Evolutionary conservation across 2,113 vertebrate genomes (phyloP).

Genomic region (Chionomys nivalis): DNA sequence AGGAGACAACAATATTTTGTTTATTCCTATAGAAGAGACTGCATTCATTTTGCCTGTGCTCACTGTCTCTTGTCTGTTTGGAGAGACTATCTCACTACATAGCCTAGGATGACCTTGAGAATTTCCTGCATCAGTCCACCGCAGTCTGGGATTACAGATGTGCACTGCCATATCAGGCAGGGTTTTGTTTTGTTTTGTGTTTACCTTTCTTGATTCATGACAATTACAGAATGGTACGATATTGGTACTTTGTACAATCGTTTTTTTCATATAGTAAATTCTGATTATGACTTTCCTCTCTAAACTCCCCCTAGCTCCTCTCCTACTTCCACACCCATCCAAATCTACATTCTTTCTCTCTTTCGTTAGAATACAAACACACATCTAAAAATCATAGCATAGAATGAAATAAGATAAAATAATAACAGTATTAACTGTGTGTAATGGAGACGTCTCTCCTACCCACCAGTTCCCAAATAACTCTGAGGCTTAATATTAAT

Average conservation of each 20-base stretch:
- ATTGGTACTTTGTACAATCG: neutral
- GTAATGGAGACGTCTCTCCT: too few species aligned
- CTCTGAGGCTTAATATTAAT: too few species aligned
- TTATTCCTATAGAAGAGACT: neutral
- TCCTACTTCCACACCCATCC: neutral
- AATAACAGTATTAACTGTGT: neutral
- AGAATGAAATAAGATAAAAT: neutral
- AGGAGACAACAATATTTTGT: neutral
- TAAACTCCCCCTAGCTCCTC: neutral
- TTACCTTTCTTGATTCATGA: constrained; percentile 5
- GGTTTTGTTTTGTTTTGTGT: neutral
- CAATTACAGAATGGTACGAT: neutral
- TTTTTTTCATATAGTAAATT: neutral
- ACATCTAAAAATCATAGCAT: neutral
- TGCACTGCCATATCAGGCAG: neutral
- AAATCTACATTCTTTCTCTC: neutral
- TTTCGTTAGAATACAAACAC: neutral
- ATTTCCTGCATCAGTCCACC: neutral
- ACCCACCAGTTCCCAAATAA: too few species aligned
- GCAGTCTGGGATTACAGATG: neutral
- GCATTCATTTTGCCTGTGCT: neutral
- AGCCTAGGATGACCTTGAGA: neutral
- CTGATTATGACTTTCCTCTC: neutral
- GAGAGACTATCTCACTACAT: neutral
- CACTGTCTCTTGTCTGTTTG: neutral